Percentiles rank a stretch among this genome's conserved stretches.
Conservation (phyloP, 2,888 invertebrate genomes). For the Bhutanitis thaidina region DNA sequence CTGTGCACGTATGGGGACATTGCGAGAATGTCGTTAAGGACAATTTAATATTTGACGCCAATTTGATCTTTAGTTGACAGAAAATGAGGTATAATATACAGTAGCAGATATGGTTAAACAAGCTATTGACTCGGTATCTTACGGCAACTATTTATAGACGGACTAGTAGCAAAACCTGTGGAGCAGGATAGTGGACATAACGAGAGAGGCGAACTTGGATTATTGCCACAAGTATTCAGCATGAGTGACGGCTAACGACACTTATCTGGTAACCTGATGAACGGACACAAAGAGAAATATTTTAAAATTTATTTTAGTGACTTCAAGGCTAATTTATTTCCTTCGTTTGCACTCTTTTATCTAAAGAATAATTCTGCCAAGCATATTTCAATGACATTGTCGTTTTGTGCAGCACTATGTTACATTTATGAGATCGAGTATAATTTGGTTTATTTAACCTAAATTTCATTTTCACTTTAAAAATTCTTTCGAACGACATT, state of each 20-base stretch:
- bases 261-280: slow-evolving; percentile 34
- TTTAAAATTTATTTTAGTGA: slow-evolving; percentile 28
- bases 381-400: slow-evolving; percentile 19
- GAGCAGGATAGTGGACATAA: slow-evolving; percentile 59
- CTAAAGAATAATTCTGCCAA: slow-evolving; percentile 24
- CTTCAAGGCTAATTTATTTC: slow-evolving; percentile 28
- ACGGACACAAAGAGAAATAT: slow-evolving; percentile 27
- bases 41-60: slow-evolving; percentile 20
- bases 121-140: slow-evolving; percentile 30
- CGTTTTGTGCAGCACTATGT: slow-evolving; percentile 17
- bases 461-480: background rate
- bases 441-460: slow-evolving; percentile 7
- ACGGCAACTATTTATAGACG: slow-evolving; percentile 64
- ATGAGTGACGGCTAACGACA: slow-evolving; percentile 36
- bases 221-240: slow-evolving; percentile 45
- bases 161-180: slow-evolving; percentile 68
- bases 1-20: slow-evolving; percentile 33
- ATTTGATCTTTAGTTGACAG: slow-evolving; percentile 27
- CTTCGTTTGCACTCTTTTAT: slow-evolving; percentile 24
- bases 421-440: slow-evolving; percentile 10
- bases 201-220: slow-evolving; percentile 53
- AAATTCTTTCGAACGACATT: background rate
- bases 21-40: slow-evolving; percentile 26
- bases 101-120: slow-evolving; percentile 20
- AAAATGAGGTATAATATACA: slow-evolving; percentile 30